These are phyloP conservation scores for Porites rus DNA, from an alignment of 92 coral and sea anemone genomes.

Conservation along the genomic window DNA sequence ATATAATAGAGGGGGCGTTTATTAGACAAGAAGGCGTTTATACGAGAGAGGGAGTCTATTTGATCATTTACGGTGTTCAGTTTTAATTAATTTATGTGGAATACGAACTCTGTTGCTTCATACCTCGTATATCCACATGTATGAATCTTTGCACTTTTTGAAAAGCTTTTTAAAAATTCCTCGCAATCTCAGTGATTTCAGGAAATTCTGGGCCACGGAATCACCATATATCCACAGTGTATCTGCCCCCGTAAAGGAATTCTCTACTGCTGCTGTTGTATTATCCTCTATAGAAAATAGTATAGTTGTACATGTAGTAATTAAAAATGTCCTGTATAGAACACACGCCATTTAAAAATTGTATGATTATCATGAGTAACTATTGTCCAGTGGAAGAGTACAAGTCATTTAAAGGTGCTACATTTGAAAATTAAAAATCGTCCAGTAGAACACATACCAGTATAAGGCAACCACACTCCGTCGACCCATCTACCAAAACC, in stretches of 20 bases:
- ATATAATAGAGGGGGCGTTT: too few relatives aligned
- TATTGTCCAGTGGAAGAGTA: too few relatives aligned
- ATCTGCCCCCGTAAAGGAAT: neutral
- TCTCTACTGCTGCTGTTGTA: neutral
- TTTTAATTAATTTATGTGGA: too few relatives aligned
- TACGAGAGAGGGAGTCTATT: too few relatives aligned
- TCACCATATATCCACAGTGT: conserved; percentile 63
- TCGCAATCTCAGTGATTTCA: conserved; percentile 34
- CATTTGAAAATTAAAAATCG: too few relatives aligned
- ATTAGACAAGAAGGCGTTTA: too few relatives aligned
- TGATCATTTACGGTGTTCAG: too few relatives aligned
- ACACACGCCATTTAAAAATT: too few relatives aligned
- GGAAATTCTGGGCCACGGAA: conserved; percentile 51
- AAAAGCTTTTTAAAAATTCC: conserved; percentile 39
- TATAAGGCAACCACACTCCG: conserved; percentile 45
- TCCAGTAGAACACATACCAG: neutral
- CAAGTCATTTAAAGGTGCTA: too few relatives aligned
- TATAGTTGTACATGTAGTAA: neutral
- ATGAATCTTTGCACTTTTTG: conserved; percentile 34
- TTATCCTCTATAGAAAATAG: conserved; percentile 2
- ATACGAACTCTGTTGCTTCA: neutral
- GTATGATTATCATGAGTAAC: too few relatives aligned
- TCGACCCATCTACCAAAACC: conserved; percentile 68
- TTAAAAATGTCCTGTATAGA: too few relatives aligned
- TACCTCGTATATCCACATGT: conserved; percentile 67